Evolutionary conservation across 2,888 invertebrate genomes (phyloP).

Genomic region (Zonitis immaculata): DNA sequence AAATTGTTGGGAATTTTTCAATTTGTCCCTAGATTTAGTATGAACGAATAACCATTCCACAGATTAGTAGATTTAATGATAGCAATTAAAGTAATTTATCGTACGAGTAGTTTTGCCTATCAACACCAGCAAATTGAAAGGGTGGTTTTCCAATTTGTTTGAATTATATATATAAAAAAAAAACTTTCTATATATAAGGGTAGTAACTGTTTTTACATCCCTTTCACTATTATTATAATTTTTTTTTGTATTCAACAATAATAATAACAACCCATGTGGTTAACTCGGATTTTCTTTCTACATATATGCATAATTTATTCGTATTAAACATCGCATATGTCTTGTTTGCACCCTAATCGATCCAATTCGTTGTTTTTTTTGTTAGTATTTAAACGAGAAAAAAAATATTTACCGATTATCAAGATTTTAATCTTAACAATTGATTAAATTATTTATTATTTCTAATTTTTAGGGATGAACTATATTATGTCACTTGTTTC

Average conservation of each 20-base stretch:
- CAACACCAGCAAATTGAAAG: slow-evolving; percentile 35
- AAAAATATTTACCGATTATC: too few relatives aligned
- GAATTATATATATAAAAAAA: too few relatives aligned
- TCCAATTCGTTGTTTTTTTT: too few relatives aligned
- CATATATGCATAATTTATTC: slow-evolving; percentile 43
- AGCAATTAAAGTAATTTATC: slow-evolving; percentile 47
- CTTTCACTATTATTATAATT: neutral
- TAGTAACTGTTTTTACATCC: neutral
- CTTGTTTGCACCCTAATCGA: slow-evolving; percentile 20
- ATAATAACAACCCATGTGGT: slow-evolving; percentile 44
- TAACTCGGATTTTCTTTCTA: slow-evolving; percentile 42
- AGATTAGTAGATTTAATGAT: slow-evolving; percentile 43
- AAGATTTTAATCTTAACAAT: too few relatives aligned
- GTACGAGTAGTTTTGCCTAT: slow-evolving; percentile 33
- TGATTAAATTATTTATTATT: too few relatives aligned
- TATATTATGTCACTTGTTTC: slow-evolving; percentile 8
- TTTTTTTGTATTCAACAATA: slow-evolving; percentile 14
- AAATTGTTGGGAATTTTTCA: neutral
- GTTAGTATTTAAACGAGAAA: too few relatives aligned
- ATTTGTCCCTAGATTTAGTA: neutral
- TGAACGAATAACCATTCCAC: slow-evolving; percentile 11
- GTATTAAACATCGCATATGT: slow-evolving; percentile 34
- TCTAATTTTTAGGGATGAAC: too few relatives aligned
- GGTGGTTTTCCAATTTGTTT: slow-evolving; percentile 26
- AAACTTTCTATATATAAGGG: too few relatives aligned